Base-by-base conservation (phyloP, 2,888 invertebrate species). In the Lycaena phlaeas region DNA sequence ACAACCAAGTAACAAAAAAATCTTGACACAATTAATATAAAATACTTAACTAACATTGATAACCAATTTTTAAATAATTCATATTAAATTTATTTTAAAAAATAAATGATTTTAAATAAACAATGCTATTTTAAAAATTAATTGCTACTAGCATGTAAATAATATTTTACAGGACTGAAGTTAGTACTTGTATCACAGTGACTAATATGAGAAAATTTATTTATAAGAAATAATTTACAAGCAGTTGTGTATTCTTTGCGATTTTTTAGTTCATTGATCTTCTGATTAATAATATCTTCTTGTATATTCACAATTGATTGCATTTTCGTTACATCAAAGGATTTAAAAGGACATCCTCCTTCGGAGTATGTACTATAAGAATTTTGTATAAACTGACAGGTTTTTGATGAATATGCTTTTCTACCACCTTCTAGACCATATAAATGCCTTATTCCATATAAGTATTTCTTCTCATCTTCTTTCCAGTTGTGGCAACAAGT, bases 361-460 rank as follows among this genome's bases (percentile, higher is more conserved):
- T 88, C 88, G 3, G 86, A 65, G 40, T 78, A 76, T 9, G 77
- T 64, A 62, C 67, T 71, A 53, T 89, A 88, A 31, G 57, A 53
- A 36, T 61, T 61, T 67, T 90, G 90, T 34, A 92, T 85, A 40
- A 73, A 57, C 11, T 68, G 54, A 56, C 92, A 92, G 46, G 77
- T 86, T 28, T 87, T 87, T 10, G 87, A 87, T 29, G 69, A 64
- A 53, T 91, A 91, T 53, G 79, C 86, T 53, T 81, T 88, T 49
- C 87, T 77, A n/a, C 85, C 72, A 3, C 92, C 92, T 68, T 91
- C 91, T 36, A 91, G 68, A 0, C 92, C 92, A 74, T 92, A 92
- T 68, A 91, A 74, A 57, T 92, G 92, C 44, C 90, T 75, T 38
- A 92, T 90, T 42, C 89, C 89, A 68, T 91, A 91, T 3, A 86